These are phyloP conservation scores for Dipodomys stephensi DNA, from an alignment of 2,113 vertebrate species.

Conservation along the genomic window DNA sequence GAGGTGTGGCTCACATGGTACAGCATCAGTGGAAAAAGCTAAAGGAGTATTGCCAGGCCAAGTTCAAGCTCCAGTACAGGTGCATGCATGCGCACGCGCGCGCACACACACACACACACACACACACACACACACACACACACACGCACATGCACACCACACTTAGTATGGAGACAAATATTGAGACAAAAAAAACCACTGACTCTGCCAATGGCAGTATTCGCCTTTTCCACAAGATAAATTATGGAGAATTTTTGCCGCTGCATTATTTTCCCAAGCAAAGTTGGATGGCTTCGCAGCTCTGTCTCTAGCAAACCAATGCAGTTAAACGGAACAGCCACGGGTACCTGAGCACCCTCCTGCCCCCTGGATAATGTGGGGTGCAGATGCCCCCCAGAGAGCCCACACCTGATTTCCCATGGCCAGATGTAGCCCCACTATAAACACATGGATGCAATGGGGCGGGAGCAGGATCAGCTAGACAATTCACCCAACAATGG, in stretches of 20 bases:
- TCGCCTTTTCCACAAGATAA: constrained; percentile 72
- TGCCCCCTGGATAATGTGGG: constrained; percentile 64
- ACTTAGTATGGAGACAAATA: not conserved
- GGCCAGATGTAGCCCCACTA: constrained; percentile 25
- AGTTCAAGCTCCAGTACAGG: too few relatives aligned
- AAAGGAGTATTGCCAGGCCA: too few relatives aligned
- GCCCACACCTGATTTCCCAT: constrained; percentile 53
- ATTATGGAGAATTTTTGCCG: constrained; percentile 66
- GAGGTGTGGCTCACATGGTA: too few relatives aligned
- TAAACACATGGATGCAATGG: constrained; percentile 44
- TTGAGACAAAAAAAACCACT: constrained; percentile 55
- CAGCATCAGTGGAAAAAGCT: too few relatives aligned
- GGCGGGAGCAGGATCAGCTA: not conserved
- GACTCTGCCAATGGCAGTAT: constrained; percentile 67
- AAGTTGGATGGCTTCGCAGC: constrained; percentile 46
- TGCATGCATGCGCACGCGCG: too few relatives aligned
- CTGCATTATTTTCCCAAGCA: constrained; percentile 73
- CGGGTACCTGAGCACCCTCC: constrained; percentile 34
- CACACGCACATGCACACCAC: too few relatives aligned
- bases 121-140: too few relatives aligned
- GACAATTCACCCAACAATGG: constrained; percentile 12
- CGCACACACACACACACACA: too few relatives aligned
- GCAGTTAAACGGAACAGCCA: constrained; percentile 59
- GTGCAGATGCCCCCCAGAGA: constrained; percentile 11
- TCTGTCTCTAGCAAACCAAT: constrained; percentile 61